Conservation (phyloP, 2,797 vertebrate species). For the Poecile montanus region DNA sequence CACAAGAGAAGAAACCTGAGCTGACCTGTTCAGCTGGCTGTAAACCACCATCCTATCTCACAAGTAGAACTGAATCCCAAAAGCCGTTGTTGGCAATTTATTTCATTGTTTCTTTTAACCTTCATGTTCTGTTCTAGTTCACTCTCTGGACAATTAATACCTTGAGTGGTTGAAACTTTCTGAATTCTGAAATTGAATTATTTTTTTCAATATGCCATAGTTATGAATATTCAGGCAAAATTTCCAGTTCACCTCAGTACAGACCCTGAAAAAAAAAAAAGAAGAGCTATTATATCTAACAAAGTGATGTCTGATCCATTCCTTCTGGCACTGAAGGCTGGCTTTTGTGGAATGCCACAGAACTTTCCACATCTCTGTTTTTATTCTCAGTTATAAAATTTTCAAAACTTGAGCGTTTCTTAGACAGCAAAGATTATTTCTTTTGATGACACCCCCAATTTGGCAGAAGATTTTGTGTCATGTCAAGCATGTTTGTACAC, state of each 20-base stretch:
- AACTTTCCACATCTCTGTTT: neutral
- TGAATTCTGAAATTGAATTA: neutral
- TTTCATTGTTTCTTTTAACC: neutral
- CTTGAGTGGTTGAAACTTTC: neutral
- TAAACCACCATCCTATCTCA: too few species aligned
- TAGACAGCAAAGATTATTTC: neutral
- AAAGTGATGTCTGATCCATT: neutral
- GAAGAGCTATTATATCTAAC: neutral
- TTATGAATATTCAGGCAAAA: neutral
- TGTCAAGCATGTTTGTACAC: neutral
- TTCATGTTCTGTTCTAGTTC: neutral
- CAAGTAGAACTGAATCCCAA: neutral
- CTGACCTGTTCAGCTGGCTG: neutral
- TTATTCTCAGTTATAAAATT: neutral
- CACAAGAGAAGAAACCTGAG: neutral
- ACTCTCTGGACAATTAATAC: neutral
- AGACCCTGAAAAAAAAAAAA: neutral
- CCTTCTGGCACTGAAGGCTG: neutral
- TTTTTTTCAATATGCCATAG: neutral
- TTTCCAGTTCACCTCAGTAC: neutral
- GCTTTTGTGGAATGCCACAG: neutral
- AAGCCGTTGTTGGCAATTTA: neutral
- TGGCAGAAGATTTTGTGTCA: neutral
- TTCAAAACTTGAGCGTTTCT: neutral
- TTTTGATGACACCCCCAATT: neutral